Conservation (phyloP, 2,113 vertebrate genomes). For the Pundamilia nyererei region DNA sequence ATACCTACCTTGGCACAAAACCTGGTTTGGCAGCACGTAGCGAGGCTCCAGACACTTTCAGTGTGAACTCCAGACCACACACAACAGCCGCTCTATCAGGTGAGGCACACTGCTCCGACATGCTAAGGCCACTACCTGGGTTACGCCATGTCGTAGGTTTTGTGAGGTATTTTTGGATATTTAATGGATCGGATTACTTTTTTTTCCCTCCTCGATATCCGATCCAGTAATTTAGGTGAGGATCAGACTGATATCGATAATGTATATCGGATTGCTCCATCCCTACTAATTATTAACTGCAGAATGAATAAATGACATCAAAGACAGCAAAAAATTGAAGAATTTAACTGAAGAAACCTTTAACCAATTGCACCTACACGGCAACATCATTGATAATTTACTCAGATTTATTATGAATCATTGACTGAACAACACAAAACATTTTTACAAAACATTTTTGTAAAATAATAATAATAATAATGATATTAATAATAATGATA, state of each 20-base stretch:
- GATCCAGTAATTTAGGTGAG: neutral
- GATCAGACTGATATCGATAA: neutral
- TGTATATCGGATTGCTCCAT: neutral
- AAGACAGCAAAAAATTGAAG: neutral
- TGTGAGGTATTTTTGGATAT: neutral
- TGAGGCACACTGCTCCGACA: neutral
- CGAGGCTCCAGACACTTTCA: neutral
- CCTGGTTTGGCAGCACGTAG: neutral
- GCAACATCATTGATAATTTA: neutral
- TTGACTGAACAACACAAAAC: neutral
- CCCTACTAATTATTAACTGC: neutral
- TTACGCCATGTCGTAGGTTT: neutral
- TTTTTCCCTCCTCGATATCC: rapidly evolving
- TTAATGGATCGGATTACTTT: neutral
- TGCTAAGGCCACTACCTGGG: neutral
- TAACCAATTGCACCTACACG: neutral
- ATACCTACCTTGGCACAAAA: neutral
- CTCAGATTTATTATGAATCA: neutral
- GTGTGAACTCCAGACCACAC: neutral
- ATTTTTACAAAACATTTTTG: neutral
- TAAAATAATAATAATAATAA: neutral
- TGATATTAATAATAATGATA: rapidly evolving
- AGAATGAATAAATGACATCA: neutral
- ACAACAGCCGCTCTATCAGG: neutral
- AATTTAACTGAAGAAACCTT: neutral